These are phyloP conservation scores for Synaphobranchus kaupii DNA, from an alignment of 2,797 vertebrate species.

Conservation along the genomic window DNA sequence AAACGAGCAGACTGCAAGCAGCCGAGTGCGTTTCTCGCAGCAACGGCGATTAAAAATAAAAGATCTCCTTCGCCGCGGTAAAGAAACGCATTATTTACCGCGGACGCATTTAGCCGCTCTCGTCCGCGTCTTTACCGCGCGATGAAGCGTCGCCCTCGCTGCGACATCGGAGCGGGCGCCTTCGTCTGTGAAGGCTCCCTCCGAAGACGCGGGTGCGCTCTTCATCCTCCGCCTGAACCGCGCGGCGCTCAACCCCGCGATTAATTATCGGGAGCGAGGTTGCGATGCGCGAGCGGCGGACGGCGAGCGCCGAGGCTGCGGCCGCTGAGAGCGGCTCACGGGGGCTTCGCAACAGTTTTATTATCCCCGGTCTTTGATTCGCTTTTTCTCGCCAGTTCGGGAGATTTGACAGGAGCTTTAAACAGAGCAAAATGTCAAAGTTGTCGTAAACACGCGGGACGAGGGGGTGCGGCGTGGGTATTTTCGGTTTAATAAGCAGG, in stretches of 20 bases:
- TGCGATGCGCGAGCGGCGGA: slow-evolving; percentile 30
- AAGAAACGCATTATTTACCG: not conserved
- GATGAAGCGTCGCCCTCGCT: slow-evolving; percentile 49
- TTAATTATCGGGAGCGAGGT: slow-evolving; percentile 52
- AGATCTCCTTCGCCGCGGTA: not conserved
- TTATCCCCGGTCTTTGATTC: slow-evolving; percentile 9
- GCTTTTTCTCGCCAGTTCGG: slow-evolving; percentile 23
- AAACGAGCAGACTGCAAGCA: not conserved
- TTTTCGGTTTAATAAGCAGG: slow-evolving; percentile 46
- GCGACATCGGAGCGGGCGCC: slow-evolving; percentile 43
- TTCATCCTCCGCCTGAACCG: slow-evolving; percentile 36
- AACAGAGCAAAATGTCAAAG: slow-evolving; percentile 48
- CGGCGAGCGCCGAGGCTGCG: not conserved
- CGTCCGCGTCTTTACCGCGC: slow-evolving; percentile 29
- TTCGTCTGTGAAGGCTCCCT: slow-evolving; percentile 40
- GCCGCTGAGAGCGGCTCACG: not conserved
- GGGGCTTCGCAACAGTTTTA: slow-evolving; percentile 20
- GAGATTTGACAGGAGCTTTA: slow-evolving; percentile 47
- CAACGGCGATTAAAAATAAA: not conserved
- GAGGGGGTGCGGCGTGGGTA: slow-evolving; percentile 19
- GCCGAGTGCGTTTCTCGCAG: not conserved
- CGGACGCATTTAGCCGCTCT: not conserved
- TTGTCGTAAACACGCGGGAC: slow-evolving; percentile 46
- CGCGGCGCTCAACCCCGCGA: slow-evolving; percentile 35
- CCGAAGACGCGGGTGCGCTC: slow-evolving; percentile 43